Evolutionary conservation across 1,140 invertebrate genomes (phyloP), one percentile per base, ranked within the genome.

Genomic region (Panonychus citri): DNA sequence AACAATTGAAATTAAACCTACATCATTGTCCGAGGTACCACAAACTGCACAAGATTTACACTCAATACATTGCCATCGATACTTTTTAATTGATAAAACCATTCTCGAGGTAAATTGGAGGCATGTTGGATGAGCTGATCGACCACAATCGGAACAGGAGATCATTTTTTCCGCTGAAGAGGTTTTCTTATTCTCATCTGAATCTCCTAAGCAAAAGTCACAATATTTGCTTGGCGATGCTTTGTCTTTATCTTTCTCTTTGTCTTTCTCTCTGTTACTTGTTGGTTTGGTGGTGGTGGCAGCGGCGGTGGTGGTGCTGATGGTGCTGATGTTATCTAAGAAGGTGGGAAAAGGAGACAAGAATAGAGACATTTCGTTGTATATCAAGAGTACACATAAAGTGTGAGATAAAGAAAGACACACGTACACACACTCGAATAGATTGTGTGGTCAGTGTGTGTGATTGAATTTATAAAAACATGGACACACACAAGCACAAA

Each of bases 51-150:
- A 99, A 67, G 88, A 94, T 76, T 99, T 99, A 77, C 95, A 99
- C 73, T 99, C 95, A 68, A 99, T 97, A 73, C 95, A 99, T 71
- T 99, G 94, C 95, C 95, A 99, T 61, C 89, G 79, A 73, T 93
- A 91, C 70, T 91, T 93, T 69, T 87, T 85, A 58, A 96, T 88
- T 57, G 89, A 94, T 65, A 93, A 81, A 60, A 93, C 91, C 90
- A 98, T 98, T 73, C 96, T 97, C 62, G 80, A 77, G 51, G 91
- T 97, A 71, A 99, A 98, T 76, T 96, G 90, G 65, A 99, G 78
- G 73, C 91, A 97, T 54, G 83, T 82, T 57, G 87, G 87, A 75
- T 90, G 86, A 67, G 86, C 89, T 77, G 90, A 95, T 66, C 93
- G 77, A 53, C 93, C 93, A 75, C 95, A 99, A 73, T 98, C 93